Base-by-base conservation (phyloP, 2,888 invertebrate species). In the Polylopha cassiicola region DNA sequence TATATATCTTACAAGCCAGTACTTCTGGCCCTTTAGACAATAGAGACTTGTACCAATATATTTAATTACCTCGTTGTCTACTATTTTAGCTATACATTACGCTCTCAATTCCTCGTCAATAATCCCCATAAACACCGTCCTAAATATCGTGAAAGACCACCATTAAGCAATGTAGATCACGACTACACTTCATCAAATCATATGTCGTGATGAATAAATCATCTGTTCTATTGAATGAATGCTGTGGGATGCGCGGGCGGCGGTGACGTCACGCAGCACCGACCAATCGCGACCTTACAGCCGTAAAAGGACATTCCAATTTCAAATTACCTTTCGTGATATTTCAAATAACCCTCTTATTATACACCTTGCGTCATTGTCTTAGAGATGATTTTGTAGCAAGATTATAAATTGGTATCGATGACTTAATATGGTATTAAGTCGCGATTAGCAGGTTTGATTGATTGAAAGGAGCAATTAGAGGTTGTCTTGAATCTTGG, bases 231-330 rank as follows among this genome's bases (percentile, higher is more conserved):
- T 64, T 63, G 58, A 53, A 51, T 43, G 51, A 58, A 58, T 61
- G 68, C 71, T 72, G 73, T 72, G 59, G 73, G 75, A 69, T 70
- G 76, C 64, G 65, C 73, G 43, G 69, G 74, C 74, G 73, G 65
- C 62, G 54, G 21, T 77, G 68, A 73, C 78, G 73, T 73, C 74
- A 77, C 34, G 28, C 18, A 26, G 53, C 47, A 57, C 11, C 59
- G 20, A 37, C 43, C 61, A 62, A 56, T 57, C 50, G 53, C 50
- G 50, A 58, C 64, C 57, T 57, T 55, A 58, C 16, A 28, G 16
- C 62, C 63, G 48, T 66, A 57, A 57, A 56, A 53, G 60, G 34
- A 53, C 50, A 63, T 57, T 53, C 53, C 51, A 58, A 59, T 61
- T 58, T 59, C 53, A 51, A 59, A 55, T 53, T 49, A 39, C 44